A percentile compares a stretch with the other conserved stretches of the same genome.
These are phyloP conservation scores for Acyrthosiphon pisum DNA, from an alignment of 1,140 invertebrate genomes.

Conservation along the genomic window DNA sequence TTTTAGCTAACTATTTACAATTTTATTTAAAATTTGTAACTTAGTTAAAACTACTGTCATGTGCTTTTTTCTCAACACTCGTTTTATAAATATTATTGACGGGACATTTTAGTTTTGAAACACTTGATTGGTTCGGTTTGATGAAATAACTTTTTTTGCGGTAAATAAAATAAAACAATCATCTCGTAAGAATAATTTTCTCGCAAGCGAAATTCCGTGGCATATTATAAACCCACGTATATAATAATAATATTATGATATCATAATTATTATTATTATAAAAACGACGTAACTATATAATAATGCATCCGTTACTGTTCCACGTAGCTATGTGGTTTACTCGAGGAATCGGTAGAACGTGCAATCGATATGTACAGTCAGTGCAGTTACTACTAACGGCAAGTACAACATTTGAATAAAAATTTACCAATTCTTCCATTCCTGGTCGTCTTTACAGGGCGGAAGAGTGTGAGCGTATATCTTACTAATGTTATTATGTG, in stretches of 20 bases:
- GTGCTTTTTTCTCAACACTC: background rate
- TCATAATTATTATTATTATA: background rate
- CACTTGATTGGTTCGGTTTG: background rate
- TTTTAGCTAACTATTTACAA: background rate
- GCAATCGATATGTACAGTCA: background rate
- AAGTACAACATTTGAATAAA: background rate
- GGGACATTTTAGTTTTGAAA: background rate
- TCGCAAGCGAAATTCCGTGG: background rate
- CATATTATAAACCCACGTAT: background rate
- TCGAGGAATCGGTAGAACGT: background rate
- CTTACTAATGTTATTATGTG: background rate
- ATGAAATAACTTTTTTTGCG: conserved; percentile 7
- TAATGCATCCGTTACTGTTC: background rate
- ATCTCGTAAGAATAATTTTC: background rate
- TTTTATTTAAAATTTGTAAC: background rate
- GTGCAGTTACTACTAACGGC: too few relatives aligned
- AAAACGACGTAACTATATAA: background rate
- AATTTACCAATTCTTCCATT: background rate
- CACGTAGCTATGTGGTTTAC: background rate
- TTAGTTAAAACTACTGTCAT: background rate
- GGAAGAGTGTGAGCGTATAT: background rate
- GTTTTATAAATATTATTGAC: background rate
- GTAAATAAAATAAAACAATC: background rate
- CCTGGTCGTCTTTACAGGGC: background rate
- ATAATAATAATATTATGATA: background rate